phyloP scores from a whole-genome alignment of 2,113 vertebrate genomes.

The Gila orcuttii region DNA sequence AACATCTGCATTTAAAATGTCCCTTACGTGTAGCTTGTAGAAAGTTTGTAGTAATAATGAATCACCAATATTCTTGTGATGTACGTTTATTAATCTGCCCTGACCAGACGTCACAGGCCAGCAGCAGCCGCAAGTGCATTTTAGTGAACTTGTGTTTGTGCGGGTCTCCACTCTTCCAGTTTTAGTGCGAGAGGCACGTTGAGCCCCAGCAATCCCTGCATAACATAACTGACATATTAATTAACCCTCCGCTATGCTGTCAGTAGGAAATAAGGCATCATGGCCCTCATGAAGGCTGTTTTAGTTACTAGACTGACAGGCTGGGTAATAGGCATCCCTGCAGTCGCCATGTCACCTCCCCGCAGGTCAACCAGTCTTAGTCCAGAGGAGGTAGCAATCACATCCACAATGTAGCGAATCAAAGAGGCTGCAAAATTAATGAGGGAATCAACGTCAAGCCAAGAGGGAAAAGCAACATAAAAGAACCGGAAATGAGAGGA shows the following conservation, averaged over 20 bases:
- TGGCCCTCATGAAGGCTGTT: conserved; percentile 62
- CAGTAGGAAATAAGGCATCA: conserved; percentile 60
- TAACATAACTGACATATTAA: conserved; percentile 90
- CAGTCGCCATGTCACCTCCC: conserved; percentile 65
- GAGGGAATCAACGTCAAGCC: conserved; percentile 90
- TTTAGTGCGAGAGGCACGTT: conserved; percentile 27
- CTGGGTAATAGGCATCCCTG: conserved; percentile 81
- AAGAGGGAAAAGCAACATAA: conserved; percentile 87
- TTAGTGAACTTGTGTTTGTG: conserved; percentile 56
- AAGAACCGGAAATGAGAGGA: conserved; percentile 90
- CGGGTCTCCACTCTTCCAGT: conserved; percentile 21
- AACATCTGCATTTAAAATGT: not conserved
- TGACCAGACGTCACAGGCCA: conserved; percentile 1
- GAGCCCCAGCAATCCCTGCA: conserved; percentile 48
- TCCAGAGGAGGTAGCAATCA: conserved; percentile 48
- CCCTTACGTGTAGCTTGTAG: not conserved
- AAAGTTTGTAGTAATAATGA: not conserved
- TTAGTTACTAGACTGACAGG: conserved; percentile 79
- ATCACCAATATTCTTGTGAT: not conserved
- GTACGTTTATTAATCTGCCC: not conserved
- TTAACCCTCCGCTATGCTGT: conserved; percentile 87
- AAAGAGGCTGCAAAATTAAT: conserved; percentile 94
- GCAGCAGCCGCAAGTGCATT: conserved; percentile 18
- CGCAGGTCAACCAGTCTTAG: conserved; percentile 51
- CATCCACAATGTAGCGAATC: conserved; percentile 79